Conservation (phyloP, 2,888 invertebrate species). For the Dastarcus helophoroides region DNA sequence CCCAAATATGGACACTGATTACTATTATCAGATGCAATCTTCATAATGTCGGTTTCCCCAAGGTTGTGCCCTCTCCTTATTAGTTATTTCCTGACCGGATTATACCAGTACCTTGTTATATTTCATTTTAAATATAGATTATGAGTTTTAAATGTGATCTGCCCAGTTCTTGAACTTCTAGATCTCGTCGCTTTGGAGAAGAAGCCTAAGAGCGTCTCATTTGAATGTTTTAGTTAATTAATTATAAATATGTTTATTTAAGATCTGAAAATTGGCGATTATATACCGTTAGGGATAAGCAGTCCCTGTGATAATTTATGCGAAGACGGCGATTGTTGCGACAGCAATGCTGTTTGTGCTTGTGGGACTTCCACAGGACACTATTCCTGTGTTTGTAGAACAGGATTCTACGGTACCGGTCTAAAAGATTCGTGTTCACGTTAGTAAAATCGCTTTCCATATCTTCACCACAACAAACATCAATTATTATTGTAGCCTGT, state of each 20-base stretch:
- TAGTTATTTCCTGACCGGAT: no score
- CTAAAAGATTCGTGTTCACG: constrained; percentile 46
- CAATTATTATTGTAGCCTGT: constrained; percentile 41
- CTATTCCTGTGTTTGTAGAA: constrained; percentile 53
- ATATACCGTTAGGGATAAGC: constrained; percentile 39
- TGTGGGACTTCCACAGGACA: constrained; percentile 58
- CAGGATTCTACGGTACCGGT: constrained; percentile 55
- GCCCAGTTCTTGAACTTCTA: no score
- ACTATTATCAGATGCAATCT: no score
- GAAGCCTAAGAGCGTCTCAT: no score
- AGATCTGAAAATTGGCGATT: constrained; percentile 53
- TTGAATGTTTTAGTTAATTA: constrained; percentile 1
- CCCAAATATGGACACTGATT: no score
- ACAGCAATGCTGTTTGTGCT: constrained; percentile 47
- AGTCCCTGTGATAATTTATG: constrained; percentile 46
- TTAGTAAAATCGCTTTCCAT: constrained; percentile 27
- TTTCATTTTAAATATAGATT: no score
- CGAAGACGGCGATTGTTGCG: constrained; percentile 43
- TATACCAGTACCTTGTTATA: no score
- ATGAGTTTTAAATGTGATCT: no score
- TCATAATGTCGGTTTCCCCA: no score
- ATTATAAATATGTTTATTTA: constrained; percentile 11
- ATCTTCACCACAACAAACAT: background rate
- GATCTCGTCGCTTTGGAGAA: no score
- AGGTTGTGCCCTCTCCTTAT: no score